Evolutionary conservation across 1,140 invertebrate species (phyloP).

Genomic region (Antheraea mylitta): DNA sequence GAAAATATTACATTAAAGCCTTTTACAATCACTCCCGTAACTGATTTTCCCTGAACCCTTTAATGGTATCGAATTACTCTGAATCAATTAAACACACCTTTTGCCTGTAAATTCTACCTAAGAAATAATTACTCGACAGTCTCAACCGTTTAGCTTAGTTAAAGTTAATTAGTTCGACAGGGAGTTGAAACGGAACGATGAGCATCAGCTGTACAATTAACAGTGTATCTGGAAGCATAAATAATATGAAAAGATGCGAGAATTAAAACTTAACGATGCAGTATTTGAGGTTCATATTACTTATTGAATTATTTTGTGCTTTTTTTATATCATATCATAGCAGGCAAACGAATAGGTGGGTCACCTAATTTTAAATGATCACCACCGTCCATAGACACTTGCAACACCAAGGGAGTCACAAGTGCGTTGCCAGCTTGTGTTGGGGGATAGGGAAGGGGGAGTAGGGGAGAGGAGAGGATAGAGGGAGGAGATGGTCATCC

Average conservation of each 20-base stretch:
- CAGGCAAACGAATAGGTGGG: too few species aligned
- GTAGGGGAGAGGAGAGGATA: too few species aligned
- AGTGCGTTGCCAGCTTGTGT: too few species aligned
- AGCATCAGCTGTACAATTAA: constrained; percentile 15
- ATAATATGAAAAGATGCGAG: not conserved
- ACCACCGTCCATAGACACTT: too few species aligned
- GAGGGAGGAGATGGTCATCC: too few species aligned
- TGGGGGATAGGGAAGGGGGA: too few species aligned
- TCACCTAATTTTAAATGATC: too few species aligned
- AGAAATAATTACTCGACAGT: constrained; percentile 37
- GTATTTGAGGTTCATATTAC: too few species aligned
- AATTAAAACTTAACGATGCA: too few species aligned
- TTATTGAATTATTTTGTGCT: too few species aligned
- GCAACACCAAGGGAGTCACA: too few species aligned
- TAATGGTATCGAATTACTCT: not conserved
- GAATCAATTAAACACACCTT: constrained; percentile 21
- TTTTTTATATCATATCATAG: too few species aligned
- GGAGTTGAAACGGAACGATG: constrained; percentile 32
- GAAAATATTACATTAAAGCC: not conserved
- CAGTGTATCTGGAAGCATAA: not conserved
- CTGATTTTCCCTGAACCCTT: not conserved
- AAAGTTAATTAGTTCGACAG: constrained; percentile 41
- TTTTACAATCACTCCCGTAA: not conserved
- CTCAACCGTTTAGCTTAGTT: constrained; percentile 38
- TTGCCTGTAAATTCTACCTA: constrained; percentile 16